phyloP scores from a whole-genome alignment of 2,888 invertebrate genomes.

The Cheilosia vernalis region DNA sequence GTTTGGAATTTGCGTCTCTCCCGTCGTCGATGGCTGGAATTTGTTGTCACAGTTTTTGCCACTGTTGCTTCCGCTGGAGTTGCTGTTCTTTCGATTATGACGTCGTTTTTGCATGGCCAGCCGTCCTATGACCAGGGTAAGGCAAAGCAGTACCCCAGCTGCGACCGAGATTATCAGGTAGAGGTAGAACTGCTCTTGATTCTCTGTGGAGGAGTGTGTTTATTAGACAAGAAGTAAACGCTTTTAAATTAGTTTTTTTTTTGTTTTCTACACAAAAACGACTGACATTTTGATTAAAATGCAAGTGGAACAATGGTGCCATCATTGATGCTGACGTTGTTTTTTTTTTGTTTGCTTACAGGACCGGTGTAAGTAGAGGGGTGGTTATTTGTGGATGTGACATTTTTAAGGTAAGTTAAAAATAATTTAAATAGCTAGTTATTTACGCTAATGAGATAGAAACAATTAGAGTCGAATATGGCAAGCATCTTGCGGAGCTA shows the following conservation, averaged over 20 bases:
- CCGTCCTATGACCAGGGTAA: slow-evolving; percentile 88
- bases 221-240: background rate
- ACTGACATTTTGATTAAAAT: background rate
- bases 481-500: too few relatives aligned
- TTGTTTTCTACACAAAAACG: background rate
- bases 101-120: slow-evolving; percentile 88
- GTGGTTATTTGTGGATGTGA: background rate
- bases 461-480: too few relatives aligned
- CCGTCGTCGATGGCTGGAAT: slow-evolving; percentile 87
- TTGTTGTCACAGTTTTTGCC: slow-evolving; percentile 82
- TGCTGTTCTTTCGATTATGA: slow-evolving; percentile 78
- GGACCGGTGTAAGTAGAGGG: too few relatives aligned
- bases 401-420: too few relatives aligned
- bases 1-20: slow-evolving; percentile 90
- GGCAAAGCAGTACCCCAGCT: slow-evolving; percentile 88
- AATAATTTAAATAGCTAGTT: too few relatives aligned
- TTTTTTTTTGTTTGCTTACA: too few relatives aligned
- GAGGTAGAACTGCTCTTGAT: slow-evolving; percentile 88
- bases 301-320: too few relatives aligned
- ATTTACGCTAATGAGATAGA: too few relatives aligned
- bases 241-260: too few relatives aligned
- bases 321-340: too few relatives aligned
- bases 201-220: slow-evolving; percentile 78
- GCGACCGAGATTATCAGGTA: slow-evolving; percentile 92
- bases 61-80: slow-evolving; percentile 78